Evolutionary conservation across 2,797 vertebrate genomes (phyloP).

Genomic region (Spheniscus humboldti): DNA sequence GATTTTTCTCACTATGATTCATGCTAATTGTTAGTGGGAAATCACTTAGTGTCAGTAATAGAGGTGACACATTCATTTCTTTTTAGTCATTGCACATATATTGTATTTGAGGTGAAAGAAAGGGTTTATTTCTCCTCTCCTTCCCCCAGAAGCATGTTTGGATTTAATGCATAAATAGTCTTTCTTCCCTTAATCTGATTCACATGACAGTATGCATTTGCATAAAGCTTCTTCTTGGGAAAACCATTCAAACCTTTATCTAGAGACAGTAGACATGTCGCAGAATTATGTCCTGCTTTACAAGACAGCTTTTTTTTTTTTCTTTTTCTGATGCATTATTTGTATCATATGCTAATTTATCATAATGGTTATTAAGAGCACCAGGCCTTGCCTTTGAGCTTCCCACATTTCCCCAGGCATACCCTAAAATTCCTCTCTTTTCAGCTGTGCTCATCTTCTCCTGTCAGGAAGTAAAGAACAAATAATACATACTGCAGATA

Average conservation of each 20-base stretch:
- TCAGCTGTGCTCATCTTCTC: neutral
- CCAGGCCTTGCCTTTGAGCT: conserved; percentile 29
- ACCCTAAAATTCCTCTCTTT: neutral
- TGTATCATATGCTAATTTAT: conserved; percentile 45
- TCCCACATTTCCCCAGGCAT: conserved; percentile 29
- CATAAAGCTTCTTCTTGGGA: conserved; percentile 49
- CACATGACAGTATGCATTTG: conserved; percentile 55
- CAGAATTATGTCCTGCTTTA: conserved; percentile 38
- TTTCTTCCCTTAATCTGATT: conserved; percentile 57
- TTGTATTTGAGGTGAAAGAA: conserved; percentile 39
- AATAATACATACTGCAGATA: conserved; percentile 27
- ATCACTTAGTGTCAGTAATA: conserved; percentile 57
- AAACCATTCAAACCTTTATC: conserved; percentile 46
- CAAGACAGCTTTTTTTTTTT: conserved; percentile 2
- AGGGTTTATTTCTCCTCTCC: conserved; percentile 43
- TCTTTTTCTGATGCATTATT: conserved; percentile 19
- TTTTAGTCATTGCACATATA: conserved; percentile 16
- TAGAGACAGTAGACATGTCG: neutral
- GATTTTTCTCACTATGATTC: conserved; percentile 35
- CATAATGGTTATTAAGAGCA: conserved; percentile 38
- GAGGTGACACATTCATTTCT: conserved; percentile 10
- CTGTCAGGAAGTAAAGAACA: conserved; percentile 33
- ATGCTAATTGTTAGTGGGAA: conserved; percentile 62
- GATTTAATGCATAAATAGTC: conserved; percentile 66
- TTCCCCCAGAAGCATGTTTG: conserved; percentile 52